Evolutionary conservation across 2,797 vertebrate species (phyloP), one percentile per base, ranked within the genome.

Genomic region (Enteromius thamalakanensis): DNA sequence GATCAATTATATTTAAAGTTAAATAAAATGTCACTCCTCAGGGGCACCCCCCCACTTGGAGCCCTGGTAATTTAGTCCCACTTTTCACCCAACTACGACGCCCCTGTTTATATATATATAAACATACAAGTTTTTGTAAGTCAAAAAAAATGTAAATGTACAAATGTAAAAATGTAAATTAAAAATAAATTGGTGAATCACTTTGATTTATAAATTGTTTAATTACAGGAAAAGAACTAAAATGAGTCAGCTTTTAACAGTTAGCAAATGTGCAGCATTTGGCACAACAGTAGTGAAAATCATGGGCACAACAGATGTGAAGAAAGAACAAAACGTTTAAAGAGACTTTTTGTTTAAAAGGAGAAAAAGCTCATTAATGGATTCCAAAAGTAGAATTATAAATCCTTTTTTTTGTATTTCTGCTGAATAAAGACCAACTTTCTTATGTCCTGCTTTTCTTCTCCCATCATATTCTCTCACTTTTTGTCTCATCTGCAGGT

Each of bases 401-500:
- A 6, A 62, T 62, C 14, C 6, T 40, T 9, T 9, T 2, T 40
- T 9, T 40, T 42, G 8, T 15, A 71, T 10, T 29, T 49, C 42
- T 32, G 8, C 26, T 70, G 3, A 9, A 72, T 9, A 76, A 58
- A n/a, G 6, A 29, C 6, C 0, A 34, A 32, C 19, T 34, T 72
- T 6, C 40, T 74, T 23, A 34, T 65, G 45, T 21, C 10, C 10
- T 79, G 4, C 53, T 68, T 14, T 55, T 65, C 29, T 62, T 26
- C 12, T 29, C 37, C 8, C 15, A 9, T 79, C 34, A 76, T 23
- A 65, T 49, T 80, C 21, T 71, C 51, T 51, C 23, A 17, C 85
- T 1, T 84, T 85, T 79, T 81, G 87, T 87, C 87, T 82, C 84
- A 74, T 90, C 53, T 87, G 51, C 87, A 94, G 93, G 92, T 58